phyloP scores from a whole-genome alignment of 2,888 invertebrate genomes.

The Notodonta ziczac region DNA sequence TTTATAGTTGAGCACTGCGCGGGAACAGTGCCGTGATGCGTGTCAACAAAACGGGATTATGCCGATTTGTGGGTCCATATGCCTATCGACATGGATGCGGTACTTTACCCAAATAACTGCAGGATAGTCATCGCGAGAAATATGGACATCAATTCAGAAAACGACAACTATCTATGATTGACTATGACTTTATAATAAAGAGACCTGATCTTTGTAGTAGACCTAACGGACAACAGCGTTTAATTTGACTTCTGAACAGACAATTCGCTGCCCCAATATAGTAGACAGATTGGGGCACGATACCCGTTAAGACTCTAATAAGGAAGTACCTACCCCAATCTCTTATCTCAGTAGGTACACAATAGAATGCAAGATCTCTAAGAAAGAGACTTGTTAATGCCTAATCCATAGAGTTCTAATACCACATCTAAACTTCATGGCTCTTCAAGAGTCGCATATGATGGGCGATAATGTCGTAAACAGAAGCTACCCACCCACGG shows the following conservation, averaged over 20 bases:
- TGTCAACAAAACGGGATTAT: constrained; percentile 54
- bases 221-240: too few relatives aligned
- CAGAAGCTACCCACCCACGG: constrained; percentile 55
- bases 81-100: constrained; percentile 37
- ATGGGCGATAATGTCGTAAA: constrained; percentile 60
- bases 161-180: too few relatives aligned
- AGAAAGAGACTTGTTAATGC: neutral
- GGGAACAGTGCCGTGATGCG: constrained; percentile 67
- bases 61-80: constrained; percentile 13
- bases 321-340: too few relatives aligned
- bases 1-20: constrained; percentile 71
- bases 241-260: too few relatives aligned
- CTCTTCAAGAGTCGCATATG: constrained; percentile 24
- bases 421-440: constrained; percentile 39
- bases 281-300: too few relatives aligned
- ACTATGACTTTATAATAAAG: too few relatives aligned
- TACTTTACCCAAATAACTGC: constrained; percentile 17
- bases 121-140: neutral
- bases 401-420: neutral
- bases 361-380: too few relatives aligned
- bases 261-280: too few relatives aligned
- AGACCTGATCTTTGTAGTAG: too few relatives aligned
- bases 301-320: too few relatives aligned
- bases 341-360: too few relatives aligned
- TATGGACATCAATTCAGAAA: too few relatives aligned